Percentiles rank a stretch among this genome's conserved stretches.
These are phyloP conservation scores for Tachina grossa DNA, from an alignment of 2,888 invertebrate species.

Conservation along the genomic window DNA sequence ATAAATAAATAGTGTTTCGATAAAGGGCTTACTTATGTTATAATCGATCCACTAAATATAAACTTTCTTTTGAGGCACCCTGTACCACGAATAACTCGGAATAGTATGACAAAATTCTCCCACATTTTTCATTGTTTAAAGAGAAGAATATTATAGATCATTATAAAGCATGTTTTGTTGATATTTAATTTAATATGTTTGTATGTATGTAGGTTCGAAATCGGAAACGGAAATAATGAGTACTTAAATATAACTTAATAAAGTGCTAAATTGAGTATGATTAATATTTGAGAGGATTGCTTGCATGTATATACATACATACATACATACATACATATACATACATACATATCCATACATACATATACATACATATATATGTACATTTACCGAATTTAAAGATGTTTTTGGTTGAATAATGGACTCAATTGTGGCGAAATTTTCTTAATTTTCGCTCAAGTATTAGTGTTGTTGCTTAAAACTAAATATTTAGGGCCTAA, in stretches of 20 bases:
- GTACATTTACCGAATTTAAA: not conserved
- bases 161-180: constrained; percentile 36
- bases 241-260: constrained; percentile 30
- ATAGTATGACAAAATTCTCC: constrained; percentile 14
- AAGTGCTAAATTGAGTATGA: not conserved
- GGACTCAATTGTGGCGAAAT: too few relatives aligned
- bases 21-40: too few relatives aligned
- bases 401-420: too few relatives aligned
- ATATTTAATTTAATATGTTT: constrained; percentile 16
- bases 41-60: too few relatives aligned
- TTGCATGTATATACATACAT: not conserved
- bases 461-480: too few relatives aligned
- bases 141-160: constrained; percentile 18
- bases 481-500: too few relatives aligned
- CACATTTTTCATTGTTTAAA: constrained; percentile 16
- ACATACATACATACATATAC: not conserved
- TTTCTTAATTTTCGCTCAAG: too few relatives aligned
- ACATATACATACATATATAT: too few relatives aligned
- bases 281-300: not conserved
- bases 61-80: too few relatives aligned
- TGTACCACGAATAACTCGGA: not conserved
- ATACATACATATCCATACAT: not conserved
- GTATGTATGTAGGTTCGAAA: constrained; percentile 6
- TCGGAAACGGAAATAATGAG: constrained; percentile 68
- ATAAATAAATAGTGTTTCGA: not conserved